Base-by-base conservation (phyloP, 1,140 invertebrate genomes). In the Leptinotarsa defecta region DNA sequence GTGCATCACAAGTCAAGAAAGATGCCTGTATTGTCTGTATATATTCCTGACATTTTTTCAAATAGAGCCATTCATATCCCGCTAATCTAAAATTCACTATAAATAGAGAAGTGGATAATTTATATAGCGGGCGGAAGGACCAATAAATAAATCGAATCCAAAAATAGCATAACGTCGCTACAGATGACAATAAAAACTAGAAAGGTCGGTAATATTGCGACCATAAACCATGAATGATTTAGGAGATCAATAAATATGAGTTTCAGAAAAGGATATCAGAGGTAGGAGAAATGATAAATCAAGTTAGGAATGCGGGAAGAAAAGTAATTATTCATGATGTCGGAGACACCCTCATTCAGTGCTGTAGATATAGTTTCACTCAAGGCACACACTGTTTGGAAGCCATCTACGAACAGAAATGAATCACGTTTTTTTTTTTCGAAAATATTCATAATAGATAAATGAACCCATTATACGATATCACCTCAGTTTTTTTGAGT, bases 251-350 rank as follows among this genome's bases (percentile, higher is more conserved):
- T 71, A 62, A 71, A 71, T 71, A 71, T 62, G 70, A 62, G 63
- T 71, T 71, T 71, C 13, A 57, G 52, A 57, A 57, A 57, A 71
- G 57, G 70, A 62, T 17, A 62, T 62, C 57, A 22, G 52, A 20
- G 70, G 70, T 71, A 52, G 70, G 61, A 22, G n/a, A 19, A 52
- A 43, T 24, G 17, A 71, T 71, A 71, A 71, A 71, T 71, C 70
- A 71, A 61, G n/a, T 71, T 62, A 71, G 20, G 61, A 62, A 71
- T 34, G 70, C 57, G 20, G 57, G 57, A 71, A 27, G 70, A 27
- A 71, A 71, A 27, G 70, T 71, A 71, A 71, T 71, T 71, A 71
- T 71, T 71, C 70, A 71, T 71, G 63, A 71, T 71, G 70, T 71
- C 57, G 70, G 34, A 48, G 48, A 17, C 49, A 34, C 48, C 20